phyloP scores from a whole-genome alignment of 1,140 invertebrate species.

The Drosophila obscura region DNA sequence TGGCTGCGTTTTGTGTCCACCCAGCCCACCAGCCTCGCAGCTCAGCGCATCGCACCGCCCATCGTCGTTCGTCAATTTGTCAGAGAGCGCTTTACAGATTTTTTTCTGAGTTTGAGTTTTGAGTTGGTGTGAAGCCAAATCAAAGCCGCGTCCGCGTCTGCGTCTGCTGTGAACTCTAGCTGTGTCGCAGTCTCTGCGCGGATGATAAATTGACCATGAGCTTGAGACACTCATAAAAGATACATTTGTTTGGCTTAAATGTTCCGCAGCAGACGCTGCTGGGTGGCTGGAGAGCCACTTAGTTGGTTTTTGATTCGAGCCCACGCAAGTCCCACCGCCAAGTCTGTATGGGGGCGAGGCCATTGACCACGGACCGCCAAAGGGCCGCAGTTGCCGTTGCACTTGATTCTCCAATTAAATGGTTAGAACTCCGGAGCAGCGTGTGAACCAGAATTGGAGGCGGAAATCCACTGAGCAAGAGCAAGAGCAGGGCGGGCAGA shows the following conservation, averaged over 20 bases:
- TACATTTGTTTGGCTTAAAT: conserved; percentile 69
- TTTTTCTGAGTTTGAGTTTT: neutral
- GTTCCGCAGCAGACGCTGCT: conserved; percentile 6
- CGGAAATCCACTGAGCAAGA: conserved; percentile 27
- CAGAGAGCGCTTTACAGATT: conserved; percentile 36
- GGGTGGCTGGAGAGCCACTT: conserved; percentile 56
- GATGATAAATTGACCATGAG: conserved; percentile 79
- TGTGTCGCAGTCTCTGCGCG: conserved; percentile 20
- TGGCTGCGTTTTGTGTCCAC: neutral
- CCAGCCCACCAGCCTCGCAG: conserved; percentile 56
- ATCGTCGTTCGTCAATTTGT: conserved; percentile 62
- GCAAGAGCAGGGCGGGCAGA: conserved; percentile 20
- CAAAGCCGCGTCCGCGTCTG: conserved; percentile 32
- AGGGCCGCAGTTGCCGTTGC: conserved; percentile 51
- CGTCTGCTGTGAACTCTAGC: neutral
- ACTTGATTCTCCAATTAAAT: conserved; percentile 79
- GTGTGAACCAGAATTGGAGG: conserved; percentile 58
- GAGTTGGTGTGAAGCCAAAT: conserved; percentile 35
- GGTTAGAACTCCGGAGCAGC: conserved; percentile 44
- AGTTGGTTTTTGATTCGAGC: conserved; percentile 70
- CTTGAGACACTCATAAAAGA: conserved; percentile 59
- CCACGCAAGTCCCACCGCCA: conserved; percentile 47
- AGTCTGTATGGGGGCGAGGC: conserved; percentile 42
- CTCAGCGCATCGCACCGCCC: conserved; percentile 28
- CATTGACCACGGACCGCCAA: conserved; percentile 67